These are phyloP conservation scores for Patagioenas fasciata DNA, from an alignment of 2,113 vertebrate species.

Conservation along the genomic window DNA sequence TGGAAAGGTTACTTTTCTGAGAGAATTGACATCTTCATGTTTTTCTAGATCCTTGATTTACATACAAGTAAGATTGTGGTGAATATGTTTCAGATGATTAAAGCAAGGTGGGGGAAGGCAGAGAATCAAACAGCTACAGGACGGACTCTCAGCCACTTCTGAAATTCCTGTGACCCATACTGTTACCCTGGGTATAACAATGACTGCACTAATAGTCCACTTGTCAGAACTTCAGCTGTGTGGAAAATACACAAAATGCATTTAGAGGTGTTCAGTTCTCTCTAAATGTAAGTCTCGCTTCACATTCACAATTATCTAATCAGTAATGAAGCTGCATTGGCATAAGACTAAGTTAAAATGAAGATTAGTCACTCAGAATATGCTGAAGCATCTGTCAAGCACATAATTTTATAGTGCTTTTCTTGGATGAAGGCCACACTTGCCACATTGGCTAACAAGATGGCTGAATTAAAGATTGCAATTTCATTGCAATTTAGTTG, in stretches of 20 bases:
- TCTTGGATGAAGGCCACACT: background rate
- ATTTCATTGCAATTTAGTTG: background rate
- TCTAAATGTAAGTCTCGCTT: background rate
- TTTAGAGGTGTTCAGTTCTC: background rate
- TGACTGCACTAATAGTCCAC: background rate
- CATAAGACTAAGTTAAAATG: background rate
- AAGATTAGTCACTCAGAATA: conserved; percentile 10
- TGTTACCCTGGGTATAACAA: background rate
- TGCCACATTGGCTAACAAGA: background rate
- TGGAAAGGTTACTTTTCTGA: background rate
- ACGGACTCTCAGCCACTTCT: background rate
- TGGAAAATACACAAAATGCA: background rate
- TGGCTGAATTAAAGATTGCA: background rate
- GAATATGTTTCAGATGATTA: background rate
- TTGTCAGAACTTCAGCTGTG: background rate
- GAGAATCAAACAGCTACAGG: background rate
- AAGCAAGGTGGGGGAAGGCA: background rate
- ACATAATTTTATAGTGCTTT: background rate
- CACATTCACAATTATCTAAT: background rate
- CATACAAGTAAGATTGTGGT: background rate
- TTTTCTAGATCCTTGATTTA: background rate
- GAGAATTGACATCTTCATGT: background rate
- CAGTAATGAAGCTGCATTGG: background rate
- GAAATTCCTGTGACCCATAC: background rate
- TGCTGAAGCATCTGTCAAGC: background rate